Evolutionary conservation across 2,113 vertebrate species (phyloP).

Genomic region (Furnarius figulus): DNA sequence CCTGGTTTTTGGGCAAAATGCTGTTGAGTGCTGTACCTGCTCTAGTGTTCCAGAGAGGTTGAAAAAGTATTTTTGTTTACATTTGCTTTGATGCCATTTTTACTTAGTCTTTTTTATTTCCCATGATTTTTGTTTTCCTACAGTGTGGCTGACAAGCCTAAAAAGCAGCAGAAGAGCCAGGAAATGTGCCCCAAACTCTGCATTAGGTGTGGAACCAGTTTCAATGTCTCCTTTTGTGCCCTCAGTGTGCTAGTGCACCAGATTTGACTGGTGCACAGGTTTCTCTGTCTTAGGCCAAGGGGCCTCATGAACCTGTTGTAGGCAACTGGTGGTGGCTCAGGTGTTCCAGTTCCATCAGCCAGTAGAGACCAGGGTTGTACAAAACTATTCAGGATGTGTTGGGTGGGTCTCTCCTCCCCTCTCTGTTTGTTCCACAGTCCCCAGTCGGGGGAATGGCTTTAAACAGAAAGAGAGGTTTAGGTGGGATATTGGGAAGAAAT

Average conservation of each 20-base stretch:
- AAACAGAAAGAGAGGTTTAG: background rate
- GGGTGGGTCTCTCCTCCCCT: background rate
- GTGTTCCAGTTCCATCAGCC: background rate
- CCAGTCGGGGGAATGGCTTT: background rate
- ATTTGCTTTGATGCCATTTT: constrained; percentile 67
- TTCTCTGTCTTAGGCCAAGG: constrained; percentile 2
- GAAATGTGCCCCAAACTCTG: constrained; percentile 73
- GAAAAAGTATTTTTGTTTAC: constrained; percentile 56
- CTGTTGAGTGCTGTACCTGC: constrained; percentile 31
- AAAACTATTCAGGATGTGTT: background rate
- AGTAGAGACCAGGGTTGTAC: background rate
- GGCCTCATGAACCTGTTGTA: background rate
- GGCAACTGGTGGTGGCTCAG: background rate
- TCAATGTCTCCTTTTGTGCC: constrained; percentile 70
- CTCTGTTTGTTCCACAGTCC: background rate
- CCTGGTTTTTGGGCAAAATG: constrained; percentile 29
- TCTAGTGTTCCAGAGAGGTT: constrained; percentile 39
- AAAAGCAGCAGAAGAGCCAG: constrained; percentile 75
- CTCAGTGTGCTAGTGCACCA: constrained; percentile 54
- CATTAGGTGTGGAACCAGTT: constrained; percentile 73
- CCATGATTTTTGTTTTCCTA: constrained; percentile 74
- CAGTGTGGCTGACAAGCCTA: constrained; percentile 75
- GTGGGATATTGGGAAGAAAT: background rate
- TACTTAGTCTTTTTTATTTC: constrained; percentile 70
- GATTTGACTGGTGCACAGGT: constrained; percentile 7